phyloP scores from a whole-genome alignment of 2,888 invertebrate genomes.

The Therioaphis trifolii region DNA sequence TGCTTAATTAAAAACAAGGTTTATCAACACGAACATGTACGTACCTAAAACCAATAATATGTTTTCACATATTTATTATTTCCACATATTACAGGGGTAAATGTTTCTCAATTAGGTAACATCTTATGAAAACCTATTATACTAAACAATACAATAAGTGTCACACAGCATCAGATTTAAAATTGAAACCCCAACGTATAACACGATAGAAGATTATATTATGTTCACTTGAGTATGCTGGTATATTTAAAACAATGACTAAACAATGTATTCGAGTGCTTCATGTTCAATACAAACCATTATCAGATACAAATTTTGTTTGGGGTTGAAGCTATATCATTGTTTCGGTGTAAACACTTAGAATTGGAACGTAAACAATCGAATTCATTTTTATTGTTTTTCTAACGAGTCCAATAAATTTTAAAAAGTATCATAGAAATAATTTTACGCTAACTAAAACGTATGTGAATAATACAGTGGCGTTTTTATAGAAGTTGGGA shows the following conservation, averaged over 20 bases:
- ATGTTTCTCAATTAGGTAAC: slow-evolving; percentile 9
- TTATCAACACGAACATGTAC: no score
- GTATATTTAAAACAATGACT: slow-evolving; percentile 41
- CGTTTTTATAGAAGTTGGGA: no score
- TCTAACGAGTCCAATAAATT: no score
- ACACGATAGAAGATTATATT: slow-evolving; percentile 32
- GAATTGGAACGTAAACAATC: background rate
- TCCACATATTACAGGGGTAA: no score
- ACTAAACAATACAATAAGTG: background rate
- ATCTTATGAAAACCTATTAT: background rate
- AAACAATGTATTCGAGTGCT: slow-evolving; percentile 32
- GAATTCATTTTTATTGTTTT: slow-evolving; percentile 6
- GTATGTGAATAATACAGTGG: no score
- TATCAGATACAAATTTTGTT: slow-evolving; percentile 5
- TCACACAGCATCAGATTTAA: slow-evolving; percentile 15
- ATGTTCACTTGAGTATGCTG: slow-evolving; percentile 27
- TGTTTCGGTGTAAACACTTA: background rate
- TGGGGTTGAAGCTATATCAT: slow-evolving; percentile 31
- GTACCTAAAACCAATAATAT: no score
- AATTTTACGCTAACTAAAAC: no score
- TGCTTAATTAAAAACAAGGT: no score
- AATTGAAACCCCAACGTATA: slow-evolving; percentile 11
- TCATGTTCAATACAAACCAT: slow-evolving; percentile 9
- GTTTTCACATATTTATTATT: no score
- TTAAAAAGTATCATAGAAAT: no score